Conservation (phyloP, 1,140 invertebrate genomes). For the Drosophila ogumai region DNA sequence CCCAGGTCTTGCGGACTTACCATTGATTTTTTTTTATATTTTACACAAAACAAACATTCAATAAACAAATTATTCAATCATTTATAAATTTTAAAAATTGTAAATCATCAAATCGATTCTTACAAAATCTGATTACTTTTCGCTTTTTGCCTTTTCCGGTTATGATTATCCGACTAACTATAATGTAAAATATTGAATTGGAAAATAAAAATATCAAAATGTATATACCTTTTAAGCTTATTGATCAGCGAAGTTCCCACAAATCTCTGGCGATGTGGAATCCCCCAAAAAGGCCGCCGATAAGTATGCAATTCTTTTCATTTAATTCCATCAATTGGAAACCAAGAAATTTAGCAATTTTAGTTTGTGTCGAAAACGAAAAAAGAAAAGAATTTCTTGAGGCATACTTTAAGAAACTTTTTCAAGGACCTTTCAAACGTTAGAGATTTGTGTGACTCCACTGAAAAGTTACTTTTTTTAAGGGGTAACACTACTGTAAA, state of each 20-base stretch:
- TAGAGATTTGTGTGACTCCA: conserved; percentile 8
- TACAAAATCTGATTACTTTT: conserved; percentile 7
- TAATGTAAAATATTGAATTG: conserved; percentile 18
- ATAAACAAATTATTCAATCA: background rate
- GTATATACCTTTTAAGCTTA: conserved; percentile 10
- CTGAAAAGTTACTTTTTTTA: conserved; percentile 10
- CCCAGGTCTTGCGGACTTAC: conserved; percentile 10
- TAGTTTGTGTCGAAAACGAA: background rate
- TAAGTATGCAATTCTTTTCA: background rate
- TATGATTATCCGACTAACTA: conserved; percentile 6
- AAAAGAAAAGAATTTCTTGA: background rate
- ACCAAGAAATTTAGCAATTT: background rate
- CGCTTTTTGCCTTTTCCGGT: background rate
- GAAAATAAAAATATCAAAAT: conserved; percentile 19
- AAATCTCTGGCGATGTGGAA: conserved; percentile 7
- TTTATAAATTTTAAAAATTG: background rate
- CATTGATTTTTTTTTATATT: background rate
- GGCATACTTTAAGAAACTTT: conserved; percentile 7
- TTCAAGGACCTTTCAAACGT: background rate
- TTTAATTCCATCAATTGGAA: background rate
- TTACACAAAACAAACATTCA: background rate
- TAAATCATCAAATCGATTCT: conserved; percentile 9
- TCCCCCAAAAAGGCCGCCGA: conserved; percentile 6
- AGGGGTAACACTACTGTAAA: conserved; percentile 17
- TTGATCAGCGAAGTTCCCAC: background rate